Base-by-base conservation (phyloP, 2,797 vertebrate species). In the Poecile montanus region DNA sequence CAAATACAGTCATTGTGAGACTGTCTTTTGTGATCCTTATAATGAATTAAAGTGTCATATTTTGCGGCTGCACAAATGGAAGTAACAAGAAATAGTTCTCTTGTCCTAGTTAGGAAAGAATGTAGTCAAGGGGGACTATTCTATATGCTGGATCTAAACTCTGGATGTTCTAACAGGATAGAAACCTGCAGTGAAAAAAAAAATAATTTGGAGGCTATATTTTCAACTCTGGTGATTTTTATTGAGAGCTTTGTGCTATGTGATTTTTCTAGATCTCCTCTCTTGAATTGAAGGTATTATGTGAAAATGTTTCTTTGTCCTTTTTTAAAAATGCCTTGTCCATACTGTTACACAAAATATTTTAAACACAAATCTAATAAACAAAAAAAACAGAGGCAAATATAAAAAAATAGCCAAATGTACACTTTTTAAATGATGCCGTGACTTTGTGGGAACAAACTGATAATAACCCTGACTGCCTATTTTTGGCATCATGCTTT, bases 1-100 rank as follows among this genome's bases (percentile, higher is more conserved):
- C 94, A 94, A 91, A 80, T 42, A 75, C 13, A 94, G 91, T 45
- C 70, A 75, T 81, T 38, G n/a, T 84, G 76, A 83, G 36, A 44
- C 32, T 50, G 23, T 34, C 87, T 70, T 62, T 18, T 62, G 32
- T 0, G 0, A 48, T 60, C 54, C 51, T 75, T 73, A 34, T 32
- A 68, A 45, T 34, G 44, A 88, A 81, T 73, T 91, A 40, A 79
- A 83, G 10, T 56, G 56, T 73, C 36, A 11, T 68, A 86, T 81
- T 90, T 88, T 90, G 44, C 40, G 58, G 50, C 40, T 36, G 10
- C 60, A 29, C 11, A 85, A 94, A 81, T 73, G 42, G 38, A 94
- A 79, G 26, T 20, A 44, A 42, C 36, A 89, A 73, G 51, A 88
- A 84, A 65, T 58, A 48, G 22, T n/a, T 76, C 66, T 56, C n/a